Percentiles rank a stretch among this genome's conserved stretches.
Conservation (phyloP, 2,797 vertebrate genomes). For the Arctocebus calabarensis region DNA sequence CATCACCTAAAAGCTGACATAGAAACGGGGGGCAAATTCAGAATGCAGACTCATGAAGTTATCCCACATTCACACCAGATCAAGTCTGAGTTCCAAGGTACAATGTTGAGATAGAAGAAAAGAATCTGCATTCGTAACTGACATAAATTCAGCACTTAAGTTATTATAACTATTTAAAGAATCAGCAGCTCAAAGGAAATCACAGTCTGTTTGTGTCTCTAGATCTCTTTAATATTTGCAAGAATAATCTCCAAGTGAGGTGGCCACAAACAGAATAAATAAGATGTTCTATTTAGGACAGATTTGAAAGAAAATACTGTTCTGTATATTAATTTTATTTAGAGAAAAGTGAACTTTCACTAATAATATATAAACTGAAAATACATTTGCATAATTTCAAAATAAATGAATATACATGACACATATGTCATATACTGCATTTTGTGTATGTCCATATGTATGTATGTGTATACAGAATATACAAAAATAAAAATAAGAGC, state of each 20-base stretch:
- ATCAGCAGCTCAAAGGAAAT: not conserved
- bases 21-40: not conserved
- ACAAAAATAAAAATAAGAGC: not conserved
- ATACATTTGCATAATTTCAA: not conserved
- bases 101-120: not conserved
- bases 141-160: not conserved
- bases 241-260: not conserved
- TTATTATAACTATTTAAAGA: not conserved
- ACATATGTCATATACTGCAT: not conserved
- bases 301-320: not conserved
- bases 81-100: not conserved
- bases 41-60: not conserved
- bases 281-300: not conserved
- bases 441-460: not conserved
- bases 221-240: not conserved
- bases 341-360: not conserved
- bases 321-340: not conserved
- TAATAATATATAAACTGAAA: not conserved
- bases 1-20: not conserved
- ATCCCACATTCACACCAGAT: not conserved
- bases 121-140: not conserved
- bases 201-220: not conserved
- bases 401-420: not conserved
- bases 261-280: not conserved
- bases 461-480: not conserved